Base-by-base conservation (phyloP, 1,140 invertebrate genomes). In the Zaprionus taronus region DNA sequence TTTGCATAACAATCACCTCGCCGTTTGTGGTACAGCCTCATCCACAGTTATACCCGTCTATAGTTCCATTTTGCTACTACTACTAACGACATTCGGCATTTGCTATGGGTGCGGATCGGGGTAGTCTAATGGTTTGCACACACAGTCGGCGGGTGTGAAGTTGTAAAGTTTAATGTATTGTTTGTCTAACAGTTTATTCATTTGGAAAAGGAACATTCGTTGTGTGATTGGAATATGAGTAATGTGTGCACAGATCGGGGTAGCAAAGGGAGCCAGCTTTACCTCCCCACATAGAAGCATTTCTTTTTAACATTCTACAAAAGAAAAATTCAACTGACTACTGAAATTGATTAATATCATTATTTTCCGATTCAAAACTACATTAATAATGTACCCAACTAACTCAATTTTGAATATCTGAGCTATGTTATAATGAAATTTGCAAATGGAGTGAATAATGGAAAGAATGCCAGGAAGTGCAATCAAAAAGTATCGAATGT, bases 121-220 rank as follows among this genome's bases (percentile, higher is more conserved):
- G 67, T 71, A 72, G 55, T 64, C 69, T 89, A 89, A 89, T 85
- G 81, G 80, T 80, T 85, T 80, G 34, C 68, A 56, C 81, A 69
- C 67, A 71, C 69, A 76, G 74, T 55, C 85, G 71, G 85, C 85
- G 85, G 85, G 85, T 90, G 85, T 90, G 85, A 90, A 90, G 85
- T 90, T 90, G 85, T 90, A 90, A 90, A 90, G 82, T 90, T 90
- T 91, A 91, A 87, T 87, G 82, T 82, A 90, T 91, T 90, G 85
- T 90, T 90, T 90, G 85, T 81, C 79, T 90, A 90, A 80, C 85
- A 90, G 85, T 89, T 89, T 90, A 89, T 90, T 89, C 85, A 90
- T 89, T 89, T 89, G 85, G 85, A 89, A 89, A 79, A 68, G 55
- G 71, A 84, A 76, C 64, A 55, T 36, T 73, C 68, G 44, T 49